Evolutionary conservation across 35 echinoderm and acorn worm genomes (phyloP).

Genomic region (Heliocidaris tuberculata): DNA sequence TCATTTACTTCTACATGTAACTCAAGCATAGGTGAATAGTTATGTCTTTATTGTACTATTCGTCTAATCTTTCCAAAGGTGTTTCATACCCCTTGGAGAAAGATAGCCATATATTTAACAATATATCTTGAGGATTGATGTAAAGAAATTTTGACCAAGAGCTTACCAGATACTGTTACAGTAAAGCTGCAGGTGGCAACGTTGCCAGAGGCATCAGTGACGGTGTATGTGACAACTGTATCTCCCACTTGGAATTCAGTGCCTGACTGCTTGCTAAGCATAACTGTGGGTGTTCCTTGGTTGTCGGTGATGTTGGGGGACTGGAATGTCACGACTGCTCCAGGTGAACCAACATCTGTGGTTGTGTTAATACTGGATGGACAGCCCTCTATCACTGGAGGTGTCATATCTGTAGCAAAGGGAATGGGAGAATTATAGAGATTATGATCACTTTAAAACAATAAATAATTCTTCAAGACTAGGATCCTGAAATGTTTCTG

Average conservation of each 20-base stretch:
- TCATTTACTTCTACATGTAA: too few relatives aligned
- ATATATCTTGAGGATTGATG: background rate
- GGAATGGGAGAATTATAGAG: background rate
- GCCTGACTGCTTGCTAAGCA: background rate
- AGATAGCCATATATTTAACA: background rate
- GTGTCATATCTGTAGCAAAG: conserved; percentile 22
- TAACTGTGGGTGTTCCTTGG: conserved; percentile 10
- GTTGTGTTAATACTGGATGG: conserved; percentile 47
- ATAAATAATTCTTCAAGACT: background rate
- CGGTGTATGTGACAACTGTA: conserved; percentile 43
- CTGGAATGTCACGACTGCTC: conserved; percentile 30
- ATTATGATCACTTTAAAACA: too few relatives aligned
- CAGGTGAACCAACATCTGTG: conserved; percentile 14
- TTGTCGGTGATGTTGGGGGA: conserved; percentile 63
- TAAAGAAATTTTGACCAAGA: background rate
- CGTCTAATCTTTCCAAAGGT: too few relatives aligned
- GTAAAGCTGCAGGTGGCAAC: conserved; percentile 47
- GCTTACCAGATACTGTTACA: conserved; percentile 47
- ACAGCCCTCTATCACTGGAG: conserved; percentile 54
- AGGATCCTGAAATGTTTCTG: background rate
- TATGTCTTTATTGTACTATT: too few relatives aligned
- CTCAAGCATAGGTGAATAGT: too few relatives aligned
- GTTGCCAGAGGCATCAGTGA: conserved; percentile 32
- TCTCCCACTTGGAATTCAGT: conserved; percentile 27
- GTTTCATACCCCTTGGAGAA: background rate